Conservation (phyloP, 2,113 vertebrate species). For the Cyanistes caeruleus region DNA sequence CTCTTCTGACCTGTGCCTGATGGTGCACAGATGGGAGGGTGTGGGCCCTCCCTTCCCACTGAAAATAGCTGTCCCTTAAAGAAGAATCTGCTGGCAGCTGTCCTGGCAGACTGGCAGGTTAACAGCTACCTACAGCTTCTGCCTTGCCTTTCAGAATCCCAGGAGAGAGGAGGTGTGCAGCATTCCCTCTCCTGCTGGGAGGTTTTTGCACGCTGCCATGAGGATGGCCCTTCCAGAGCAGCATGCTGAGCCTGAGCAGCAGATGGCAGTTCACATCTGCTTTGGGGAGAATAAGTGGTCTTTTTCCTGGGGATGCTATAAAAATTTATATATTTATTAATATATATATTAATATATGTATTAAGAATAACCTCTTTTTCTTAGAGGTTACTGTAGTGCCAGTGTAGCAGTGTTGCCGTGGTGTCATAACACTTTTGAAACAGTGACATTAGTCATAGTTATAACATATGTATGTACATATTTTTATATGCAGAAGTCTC, state of each 20-base stretch:
- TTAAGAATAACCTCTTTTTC: background rate
- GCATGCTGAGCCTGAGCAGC: background rate
- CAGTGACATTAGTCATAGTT: background rate
- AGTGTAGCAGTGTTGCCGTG: background rate
- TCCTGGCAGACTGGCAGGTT: background rate
- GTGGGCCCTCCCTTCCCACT: background rate
- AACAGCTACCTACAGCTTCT: background rate
- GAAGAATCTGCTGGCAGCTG: background rate
- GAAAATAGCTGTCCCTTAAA: background rate
- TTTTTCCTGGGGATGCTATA: background rate
- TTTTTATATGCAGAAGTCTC: background rate
- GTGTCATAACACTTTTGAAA: background rate
- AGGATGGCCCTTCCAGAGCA: background rate
- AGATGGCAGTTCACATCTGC: background rate
- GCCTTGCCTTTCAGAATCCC: background rate
- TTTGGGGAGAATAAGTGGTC: background rate
- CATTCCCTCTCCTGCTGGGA: background rate
- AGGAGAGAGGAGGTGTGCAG: rapidly evolving
- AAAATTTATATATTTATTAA: background rate
- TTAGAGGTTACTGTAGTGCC: background rate
- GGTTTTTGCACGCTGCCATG: background rate
- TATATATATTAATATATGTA: background rate
- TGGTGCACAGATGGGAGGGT: background rate
- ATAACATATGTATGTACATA: background rate
- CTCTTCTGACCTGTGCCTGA: background rate